phyloP scores from a whole-genome alignment of 2,113 vertebrate genomes.

The Chaetorhynchus papuensis region DNA sequence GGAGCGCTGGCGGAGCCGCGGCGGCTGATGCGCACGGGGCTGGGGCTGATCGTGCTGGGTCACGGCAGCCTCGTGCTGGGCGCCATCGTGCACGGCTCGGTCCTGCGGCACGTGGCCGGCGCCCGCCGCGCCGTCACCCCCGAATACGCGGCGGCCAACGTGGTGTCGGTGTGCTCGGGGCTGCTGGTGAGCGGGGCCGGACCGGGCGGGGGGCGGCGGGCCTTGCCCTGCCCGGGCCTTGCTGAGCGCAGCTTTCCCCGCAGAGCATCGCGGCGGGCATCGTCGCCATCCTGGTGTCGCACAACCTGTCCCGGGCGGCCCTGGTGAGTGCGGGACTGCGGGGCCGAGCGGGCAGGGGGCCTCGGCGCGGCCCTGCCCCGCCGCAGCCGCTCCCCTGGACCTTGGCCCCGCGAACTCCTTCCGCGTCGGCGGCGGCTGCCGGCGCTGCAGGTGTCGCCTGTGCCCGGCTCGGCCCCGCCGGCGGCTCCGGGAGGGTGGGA shows the following conservation, averaged over 20 bases:
- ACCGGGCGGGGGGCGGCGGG: background rate
- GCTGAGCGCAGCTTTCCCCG: background rate
- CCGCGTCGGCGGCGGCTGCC: background rate
- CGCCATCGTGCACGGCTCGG: constrained; percentile 87
- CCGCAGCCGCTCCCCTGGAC: background rate
- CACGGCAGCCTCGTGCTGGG: constrained; percentile 87
- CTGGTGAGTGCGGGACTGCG: constrained; percentile 55
- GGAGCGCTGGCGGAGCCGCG: background rate
- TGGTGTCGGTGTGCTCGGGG: constrained; percentile 87
- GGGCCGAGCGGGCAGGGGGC: background rate
- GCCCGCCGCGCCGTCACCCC: constrained; percentile 73
- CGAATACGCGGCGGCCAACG: constrained; percentile 82
- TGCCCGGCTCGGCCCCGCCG: background rate
- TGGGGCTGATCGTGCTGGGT: constrained; percentile 85
- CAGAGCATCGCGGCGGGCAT: constrained; percentile 87
- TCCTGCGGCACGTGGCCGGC: constrained; percentile 87
- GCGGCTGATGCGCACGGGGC: constrained; percentile 82
- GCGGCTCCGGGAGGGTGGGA: background rate
- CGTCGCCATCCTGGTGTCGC: constrained; percentile 84
- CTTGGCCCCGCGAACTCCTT: background rate
- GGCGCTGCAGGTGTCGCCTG: background rate
- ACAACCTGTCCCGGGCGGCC: constrained; percentile 68
- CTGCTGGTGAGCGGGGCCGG: constrained; percentile 78
- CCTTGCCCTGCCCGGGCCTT: no score
- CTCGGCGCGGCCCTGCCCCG: no score